Conservation (phyloP, 2,888 invertebrate species). For the Noctua comes region DNA sequence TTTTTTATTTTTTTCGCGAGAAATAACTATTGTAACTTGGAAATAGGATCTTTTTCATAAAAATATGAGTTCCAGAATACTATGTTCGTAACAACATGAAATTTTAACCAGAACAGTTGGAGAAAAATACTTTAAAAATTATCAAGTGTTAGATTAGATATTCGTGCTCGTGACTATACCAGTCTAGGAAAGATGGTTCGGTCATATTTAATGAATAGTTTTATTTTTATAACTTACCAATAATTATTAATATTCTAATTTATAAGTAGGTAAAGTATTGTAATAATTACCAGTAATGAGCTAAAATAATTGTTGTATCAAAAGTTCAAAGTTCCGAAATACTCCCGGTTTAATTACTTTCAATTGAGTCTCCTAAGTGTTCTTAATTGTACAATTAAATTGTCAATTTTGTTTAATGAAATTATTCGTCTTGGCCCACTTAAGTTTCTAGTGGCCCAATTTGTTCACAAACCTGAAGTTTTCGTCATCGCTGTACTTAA, state of each 20-base stretch:
- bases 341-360: slow-evolving; percentile 41
- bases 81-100: too few relatives aligned
- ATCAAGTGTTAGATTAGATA: too few relatives aligned
- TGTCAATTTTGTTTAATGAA: slow-evolving; percentile 73
- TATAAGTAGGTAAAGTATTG: neutral
- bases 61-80: too few relatives aligned
- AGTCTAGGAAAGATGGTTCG: neutral
- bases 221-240: neutral
- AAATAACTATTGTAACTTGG: too few relatives aligned
- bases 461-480: slow-evolving; percentile 52
- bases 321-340: slow-evolving; percentile 34
- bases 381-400: slow-evolving; percentile 67
- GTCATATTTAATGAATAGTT: neutral
- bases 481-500: slow-evolving; percentile 47
- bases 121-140: too few relatives aligned
- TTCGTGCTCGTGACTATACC: too few relatives aligned
- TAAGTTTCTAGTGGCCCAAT: slow-evolving; percentile 58
- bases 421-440: slow-evolving; percentile 66
- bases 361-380: slow-evolving; percentile 60
- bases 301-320: slow-evolving; percentile 23
- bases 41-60: too few relatives aligned
- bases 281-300: slow-evolving; percentile 36
- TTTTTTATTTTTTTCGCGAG: too few relatives aligned
- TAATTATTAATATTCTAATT: neutral
- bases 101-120: too few relatives aligned